These are phyloP conservation scores for Oscheius sp. DNA, from an alignment of 2,888 invertebrate genomes.

Conservation along the genomic window DNA sequence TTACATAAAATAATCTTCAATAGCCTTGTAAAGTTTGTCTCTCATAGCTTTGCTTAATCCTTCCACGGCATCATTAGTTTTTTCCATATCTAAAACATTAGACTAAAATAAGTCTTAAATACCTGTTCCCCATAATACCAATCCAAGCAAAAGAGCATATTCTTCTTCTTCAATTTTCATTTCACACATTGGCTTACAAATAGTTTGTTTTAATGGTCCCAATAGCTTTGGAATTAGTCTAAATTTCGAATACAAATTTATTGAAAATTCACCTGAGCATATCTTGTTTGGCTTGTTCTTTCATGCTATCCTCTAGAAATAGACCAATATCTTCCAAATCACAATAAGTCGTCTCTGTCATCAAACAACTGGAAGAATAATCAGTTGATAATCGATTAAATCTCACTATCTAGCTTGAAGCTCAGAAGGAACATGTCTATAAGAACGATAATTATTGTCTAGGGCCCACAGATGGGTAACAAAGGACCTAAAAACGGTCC, in stretches of 20 bases:
- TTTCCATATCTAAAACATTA: conserved; percentile 1
- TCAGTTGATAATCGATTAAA: not conserved
- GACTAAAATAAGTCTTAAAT: not conserved
- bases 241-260: not conserved
- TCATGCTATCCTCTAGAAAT: conserved; percentile 3
- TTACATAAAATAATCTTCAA: not conserved
- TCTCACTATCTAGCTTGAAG: not conserved
- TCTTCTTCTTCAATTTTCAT: not conserved
- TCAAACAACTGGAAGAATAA: not conserved
- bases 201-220: not conserved
- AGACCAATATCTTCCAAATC: not conserved
- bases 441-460: conserved; percentile 6
- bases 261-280: not conserved
- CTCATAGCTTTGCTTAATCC: not conserved
- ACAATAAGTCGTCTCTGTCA: conserved; percentile 6
- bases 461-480: conserved; percentile 3
- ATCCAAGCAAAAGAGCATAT: not conserved
- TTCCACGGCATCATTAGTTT: not conserved
- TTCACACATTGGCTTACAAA: not conserved
- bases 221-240: conserved; percentile 14
- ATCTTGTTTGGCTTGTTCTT: not conserved
- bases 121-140: conserved; percentile 7
- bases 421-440: not conserved
- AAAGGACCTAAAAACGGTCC: conserved; percentile 1
- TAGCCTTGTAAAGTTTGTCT: not conserved